Evolutionary conservation across 2,797 vertebrate species (phyloP).

Genomic region (Enteromius trimaculatus): DNA sequence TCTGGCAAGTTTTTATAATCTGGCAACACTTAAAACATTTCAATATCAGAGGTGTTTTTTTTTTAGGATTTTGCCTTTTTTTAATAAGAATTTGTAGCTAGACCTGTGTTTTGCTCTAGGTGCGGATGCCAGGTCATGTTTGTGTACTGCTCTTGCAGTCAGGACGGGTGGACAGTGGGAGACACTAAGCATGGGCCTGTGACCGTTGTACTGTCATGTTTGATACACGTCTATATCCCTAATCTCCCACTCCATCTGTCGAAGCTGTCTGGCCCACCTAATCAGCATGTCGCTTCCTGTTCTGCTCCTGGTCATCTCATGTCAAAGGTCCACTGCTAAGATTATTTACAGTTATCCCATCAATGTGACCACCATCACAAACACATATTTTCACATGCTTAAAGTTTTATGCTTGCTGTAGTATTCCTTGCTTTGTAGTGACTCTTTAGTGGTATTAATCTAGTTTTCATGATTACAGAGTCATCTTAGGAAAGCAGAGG

Average conservation of each 20-base stretch:
- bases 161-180: conserved; percentile 36
- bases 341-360: conserved; percentile 50
- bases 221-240: conserved; percentile 73
- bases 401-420: conserved; percentile 2
- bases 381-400: conserved; percentile 51
- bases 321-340: conserved; percentile 54
- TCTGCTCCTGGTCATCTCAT: conserved; percentile 24
- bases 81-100: background rate
- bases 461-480: conserved; percentile 60
- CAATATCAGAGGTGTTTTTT: background rate
- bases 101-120: background rate
- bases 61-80: background rate
- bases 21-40: background rate
- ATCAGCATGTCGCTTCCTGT: conserved; percentile 60
- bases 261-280: conserved; percentile 68
- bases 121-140: conserved; percentile 26
- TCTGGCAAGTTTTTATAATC: background rate
- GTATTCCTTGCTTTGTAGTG: conserved; percentile 33
- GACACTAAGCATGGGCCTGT: conserved; percentile 52
- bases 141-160: conserved; percentile 24
- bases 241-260: conserved; percentile 81
- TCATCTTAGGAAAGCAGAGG: conserved; percentile 50
- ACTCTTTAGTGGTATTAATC: conserved; percentile 51
- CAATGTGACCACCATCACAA: conserved; percentile 18
- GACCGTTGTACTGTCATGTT: conserved; percentile 68